Evolutionary conservation across 2,797 vertebrate genomes (phyloP).

Genomic region (Esox lucius): DNA sequence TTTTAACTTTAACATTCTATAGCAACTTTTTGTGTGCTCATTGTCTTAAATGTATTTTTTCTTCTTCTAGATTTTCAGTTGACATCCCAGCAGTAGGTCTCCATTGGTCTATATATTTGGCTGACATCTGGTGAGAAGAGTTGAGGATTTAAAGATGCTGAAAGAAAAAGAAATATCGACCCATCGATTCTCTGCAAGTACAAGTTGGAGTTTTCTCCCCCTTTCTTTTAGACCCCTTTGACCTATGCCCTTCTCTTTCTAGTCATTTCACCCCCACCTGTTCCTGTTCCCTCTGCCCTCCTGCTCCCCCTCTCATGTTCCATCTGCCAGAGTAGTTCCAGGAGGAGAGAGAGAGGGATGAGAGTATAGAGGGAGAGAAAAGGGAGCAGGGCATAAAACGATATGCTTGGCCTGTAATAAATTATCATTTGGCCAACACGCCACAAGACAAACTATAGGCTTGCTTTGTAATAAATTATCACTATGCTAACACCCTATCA

Average conservation of each 20-base stretch:
- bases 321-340: slow-evolving; percentile 71
- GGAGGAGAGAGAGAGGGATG: slow-evolving; percentile 28
- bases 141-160: slow-evolving; percentile 22
- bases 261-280: slow-evolving; percentile 70
- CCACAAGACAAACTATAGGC: slow-evolving; percentile 36
- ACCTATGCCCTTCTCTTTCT: slow-evolving; percentile 69
- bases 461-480: slow-evolving; percentile 55
- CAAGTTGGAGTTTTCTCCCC: slow-evolving; percentile 52
- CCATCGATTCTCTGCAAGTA: slow-evolving; percentile 63
- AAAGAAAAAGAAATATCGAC: slow-evolving; percentile 52
- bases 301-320: slow-evolving; percentile 71
- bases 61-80: slow-evolving; percentile 7
- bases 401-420: slow-evolving; percentile 46
- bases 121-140: slow-evolving; percentile 61
- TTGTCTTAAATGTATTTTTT: background rate
- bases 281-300: slow-evolving; percentile 60
- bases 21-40: background rate
- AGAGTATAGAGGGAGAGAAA: background rate
- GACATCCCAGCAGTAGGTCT: slow-evolving; percentile 10
- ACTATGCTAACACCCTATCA: slow-evolving; percentile 25
- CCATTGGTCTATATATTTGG: slow-evolving; percentile 28
- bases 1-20: background rate
- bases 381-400: slow-evolving; percentile 35
- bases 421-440: slow-evolving; percentile 43
- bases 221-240: slow-evolving; percentile 55